These are phyloP conservation scores for Cheiracanthium punctorium DNA, from an alignment of 2,888 invertebrate genomes.

Conservation along the genomic window DNA sequence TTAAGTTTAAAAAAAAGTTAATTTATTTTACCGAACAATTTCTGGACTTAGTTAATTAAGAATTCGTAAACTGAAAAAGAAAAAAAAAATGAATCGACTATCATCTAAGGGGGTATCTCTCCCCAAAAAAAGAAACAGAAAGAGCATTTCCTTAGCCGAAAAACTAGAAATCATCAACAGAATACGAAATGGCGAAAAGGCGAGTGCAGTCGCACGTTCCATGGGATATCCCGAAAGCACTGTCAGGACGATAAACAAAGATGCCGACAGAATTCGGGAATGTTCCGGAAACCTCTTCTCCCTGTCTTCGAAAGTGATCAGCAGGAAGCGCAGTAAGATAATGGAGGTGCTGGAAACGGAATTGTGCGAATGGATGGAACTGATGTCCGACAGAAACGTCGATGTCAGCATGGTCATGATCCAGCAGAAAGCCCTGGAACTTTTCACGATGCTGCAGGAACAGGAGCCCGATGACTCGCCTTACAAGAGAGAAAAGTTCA, in stretches of 20 bases:
- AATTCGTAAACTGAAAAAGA: no score
- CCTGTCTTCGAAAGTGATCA: not conserved
- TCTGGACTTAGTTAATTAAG: no score
- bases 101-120: no score
- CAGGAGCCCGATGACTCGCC: not conserved
- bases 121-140: not conserved
- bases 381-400: not conserved
- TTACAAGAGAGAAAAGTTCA: not conserved
- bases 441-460: not conserved
- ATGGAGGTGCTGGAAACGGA: not conserved
- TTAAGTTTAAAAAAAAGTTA: no score
- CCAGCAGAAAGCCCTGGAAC: not conserved
- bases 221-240: not conserved
- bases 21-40: no score
- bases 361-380: not conserved
- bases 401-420: not conserved
- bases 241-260: not conserved
- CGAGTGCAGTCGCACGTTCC: not conserved
- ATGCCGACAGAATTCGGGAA: not conserved
- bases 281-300: not conserved
- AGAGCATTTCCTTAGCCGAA: not conserved
- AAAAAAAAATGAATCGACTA: no score
- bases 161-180: not conserved
- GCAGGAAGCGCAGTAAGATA: not conserved
- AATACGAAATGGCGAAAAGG: not conserved